Evolutionary conservation across 2,113 vertebrate genomes (phyloP).

Genomic region (Halichoeres trimaculatus): DNA sequence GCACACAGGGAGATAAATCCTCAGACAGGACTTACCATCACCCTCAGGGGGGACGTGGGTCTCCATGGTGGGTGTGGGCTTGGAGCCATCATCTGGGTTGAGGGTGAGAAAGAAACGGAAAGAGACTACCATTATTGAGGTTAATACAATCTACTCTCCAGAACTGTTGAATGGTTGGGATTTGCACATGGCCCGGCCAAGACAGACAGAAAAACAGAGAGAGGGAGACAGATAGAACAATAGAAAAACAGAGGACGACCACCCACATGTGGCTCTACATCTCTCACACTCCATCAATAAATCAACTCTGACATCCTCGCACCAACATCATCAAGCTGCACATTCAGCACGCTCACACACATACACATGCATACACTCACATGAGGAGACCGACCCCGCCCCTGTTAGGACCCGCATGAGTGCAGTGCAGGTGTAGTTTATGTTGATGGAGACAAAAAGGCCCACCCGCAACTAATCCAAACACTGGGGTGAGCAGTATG

Average conservation of each 20-base stretch:
- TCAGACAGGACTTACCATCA: slow-evolving; percentile 86
- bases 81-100: slow-evolving; percentile 99
- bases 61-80: slow-evolving; percentile 96
- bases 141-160: slow-evolving; percentile 99
- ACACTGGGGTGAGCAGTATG: background rate
- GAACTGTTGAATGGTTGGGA: slow-evolving; percentile 99
- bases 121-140: slow-evolving; percentile 99
- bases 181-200: slow-evolving; percentile 96
- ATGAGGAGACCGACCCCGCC: slow-evolving; percentile 3
- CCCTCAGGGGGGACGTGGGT: slow-evolving; percentile 90
- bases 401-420: slow-evolving; percentile 31
- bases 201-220: slow-evolving; percentile 52
- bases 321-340: slow-evolving; percentile 38
- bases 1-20: background rate
- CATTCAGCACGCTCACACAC: slow-evolving; percentile 24
- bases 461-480: slow-evolving; percentile 25
- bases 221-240: slow-evolving; percentile 39
- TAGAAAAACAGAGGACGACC: slow-evolving; percentile 34
- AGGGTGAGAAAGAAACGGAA: slow-evolving; percentile 99
- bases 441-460: slow-evolving; percentile 6
- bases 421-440: slow-evolving; percentile 33
- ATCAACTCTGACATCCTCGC: slow-evolving; percentile 30
- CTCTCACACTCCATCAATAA: slow-evolving; percentile 22
- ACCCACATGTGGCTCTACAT: slow-evolving; percentile 35
- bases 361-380: slow-evolving; percentile 5